Percentiles rank a stretch among this genome's conserved stretches.
phyloP scores from a whole-genome alignment of 1,140 invertebrate genomes.

The Rhopalosiphum maidis region DNA sequence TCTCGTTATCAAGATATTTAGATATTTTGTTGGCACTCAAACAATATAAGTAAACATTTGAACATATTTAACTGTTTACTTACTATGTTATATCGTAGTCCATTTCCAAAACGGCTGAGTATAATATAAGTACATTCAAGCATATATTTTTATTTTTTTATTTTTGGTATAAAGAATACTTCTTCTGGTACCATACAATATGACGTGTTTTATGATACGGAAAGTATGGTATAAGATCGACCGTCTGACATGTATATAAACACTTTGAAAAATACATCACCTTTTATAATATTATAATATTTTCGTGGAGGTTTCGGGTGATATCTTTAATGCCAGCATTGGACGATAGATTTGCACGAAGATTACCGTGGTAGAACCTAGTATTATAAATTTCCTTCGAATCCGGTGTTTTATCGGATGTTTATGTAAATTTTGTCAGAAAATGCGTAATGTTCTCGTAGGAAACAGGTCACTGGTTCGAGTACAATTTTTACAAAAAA shows the following conservation, averaged over 20 bases:
- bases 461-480: neutral
- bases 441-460: neutral
- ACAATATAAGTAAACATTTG: neutral
- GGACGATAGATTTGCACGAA: neutral
- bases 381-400: neutral
- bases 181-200: neutral
- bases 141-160: neutral
- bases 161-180: neutral
- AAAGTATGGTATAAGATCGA: neutral
- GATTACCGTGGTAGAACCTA: neutral
- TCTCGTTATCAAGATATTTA: no score
- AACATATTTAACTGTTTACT: neutral
- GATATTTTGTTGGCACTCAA: neutral
- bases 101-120: neutral
- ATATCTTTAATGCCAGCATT: neutral
- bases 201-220: neutral
- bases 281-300: slow-evolving; percentile 15
- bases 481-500: neutral
- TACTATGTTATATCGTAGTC: neutral
- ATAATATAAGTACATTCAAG: neutral
- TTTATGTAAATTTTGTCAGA: neutral
- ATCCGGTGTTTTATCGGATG: neutral
- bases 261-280: slow-evolving; percentile 5
- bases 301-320: neutral
- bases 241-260: neutral